Percentiles rank a stretch among this genome's conserved stretches.
Evolutionary conservation across 2,888 invertebrate genomes (phyloP).

Genomic region (Siphlonurus alternatus): DNA sequence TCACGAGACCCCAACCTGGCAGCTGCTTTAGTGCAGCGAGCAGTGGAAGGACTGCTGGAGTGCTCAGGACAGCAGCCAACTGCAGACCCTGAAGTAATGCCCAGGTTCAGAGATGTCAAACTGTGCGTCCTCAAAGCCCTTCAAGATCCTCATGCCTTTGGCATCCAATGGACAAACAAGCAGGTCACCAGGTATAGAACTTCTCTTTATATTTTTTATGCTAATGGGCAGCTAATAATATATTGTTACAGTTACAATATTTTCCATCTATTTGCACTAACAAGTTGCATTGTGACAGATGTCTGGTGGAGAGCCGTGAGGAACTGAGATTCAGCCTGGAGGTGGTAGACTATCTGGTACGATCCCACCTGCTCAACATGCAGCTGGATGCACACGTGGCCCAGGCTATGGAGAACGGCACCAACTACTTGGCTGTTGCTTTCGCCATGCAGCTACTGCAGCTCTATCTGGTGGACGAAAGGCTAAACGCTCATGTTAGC

Average conservation of each 20-base stretch:
- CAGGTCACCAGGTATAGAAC: no score
- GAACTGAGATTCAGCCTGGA: constrained; percentile 83
- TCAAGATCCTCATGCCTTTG: constrained; percentile 75
- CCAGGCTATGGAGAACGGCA: constrained; percentile 73
- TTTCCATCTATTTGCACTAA: no score
- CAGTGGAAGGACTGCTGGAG: background rate
- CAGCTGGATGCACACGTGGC: constrained; percentile 66
- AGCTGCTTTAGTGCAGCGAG: background rate
- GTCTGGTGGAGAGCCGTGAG: constrained; percentile 70
- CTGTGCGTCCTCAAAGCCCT: constrained; percentile 76
- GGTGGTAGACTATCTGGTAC: constrained; percentile 75
- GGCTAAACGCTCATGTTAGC: constrained; percentile 54
- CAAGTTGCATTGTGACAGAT: no score
- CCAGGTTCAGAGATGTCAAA: constrained; percentile 75
- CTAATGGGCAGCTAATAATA: no score
- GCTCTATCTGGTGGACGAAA: constrained; percentile 69
- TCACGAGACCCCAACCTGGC: background rate
- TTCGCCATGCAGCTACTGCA: constrained; percentile 88
- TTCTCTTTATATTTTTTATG: no score
- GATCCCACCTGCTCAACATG: constrained; percentile 65
- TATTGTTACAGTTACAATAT: no score
- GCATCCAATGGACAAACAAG: constrained; percentile 79
- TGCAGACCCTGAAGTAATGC: constrained; percentile 49
- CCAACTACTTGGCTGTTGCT: constrained; percentile 58
- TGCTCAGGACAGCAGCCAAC: background rate